Evolutionary conservation across 2,888 invertebrate species (phyloP).

Genomic region (Imbricaverruca yamaguchii): DNA sequence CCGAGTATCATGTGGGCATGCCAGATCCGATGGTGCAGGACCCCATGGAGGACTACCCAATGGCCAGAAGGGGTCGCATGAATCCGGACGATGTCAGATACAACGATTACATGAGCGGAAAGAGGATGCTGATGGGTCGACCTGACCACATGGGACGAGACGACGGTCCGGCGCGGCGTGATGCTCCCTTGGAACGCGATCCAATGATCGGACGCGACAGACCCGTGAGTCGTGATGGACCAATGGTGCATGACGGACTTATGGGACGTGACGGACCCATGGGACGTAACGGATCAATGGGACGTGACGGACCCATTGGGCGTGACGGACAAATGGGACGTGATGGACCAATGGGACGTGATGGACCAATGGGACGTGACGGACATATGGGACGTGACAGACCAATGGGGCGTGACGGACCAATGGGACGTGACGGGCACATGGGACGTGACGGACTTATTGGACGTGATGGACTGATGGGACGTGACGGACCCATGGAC

Average conservation of each 20-base stretch:
- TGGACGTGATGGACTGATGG: background rate
- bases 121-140: slow-evolving; percentile 14
- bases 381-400: background rate
- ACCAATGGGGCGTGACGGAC: background rate
- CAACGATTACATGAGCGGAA: slow-evolving; percentile 19
- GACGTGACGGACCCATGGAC: background rate
- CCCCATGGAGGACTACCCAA: background rate
- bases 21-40: background rate
- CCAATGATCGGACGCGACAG: background rate
- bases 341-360: too few species aligned
- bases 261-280: too few species aligned
- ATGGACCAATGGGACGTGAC: too few species aligned
- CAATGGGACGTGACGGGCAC: background rate
- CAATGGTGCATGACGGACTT: too few species aligned
- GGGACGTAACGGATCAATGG: too few species aligned
- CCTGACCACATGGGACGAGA: slow-evolving; percentile 25
- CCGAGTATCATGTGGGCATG: background rate
- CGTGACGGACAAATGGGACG: too few species aligned
- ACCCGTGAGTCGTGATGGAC: background rate
- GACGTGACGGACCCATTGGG: too few species aligned
- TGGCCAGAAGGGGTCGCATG: background rate
- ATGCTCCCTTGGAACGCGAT: background rate
- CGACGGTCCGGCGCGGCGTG: background rate
- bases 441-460: background rate
- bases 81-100: slow-evolving; percentile 24